Evolutionary conservation across 2,797 vertebrate species (phyloP).

Genomic region (Spea hammondii): DNA sequence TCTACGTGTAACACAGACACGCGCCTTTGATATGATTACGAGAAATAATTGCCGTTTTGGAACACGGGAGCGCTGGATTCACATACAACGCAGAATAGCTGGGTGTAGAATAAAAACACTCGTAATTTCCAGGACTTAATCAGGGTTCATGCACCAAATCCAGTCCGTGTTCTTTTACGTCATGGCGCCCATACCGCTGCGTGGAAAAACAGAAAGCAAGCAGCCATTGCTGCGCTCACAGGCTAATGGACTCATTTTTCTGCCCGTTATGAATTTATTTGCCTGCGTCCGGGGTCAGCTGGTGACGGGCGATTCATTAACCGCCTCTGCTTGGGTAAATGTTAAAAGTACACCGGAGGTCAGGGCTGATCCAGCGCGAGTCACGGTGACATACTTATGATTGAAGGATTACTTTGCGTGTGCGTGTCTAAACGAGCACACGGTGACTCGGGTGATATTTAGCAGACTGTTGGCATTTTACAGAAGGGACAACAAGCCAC

Average conservation of each 20-base stretch:
- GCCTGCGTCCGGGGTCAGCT: slow-evolving; percentile 49
- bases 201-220: too few species aligned
- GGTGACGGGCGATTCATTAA: slow-evolving; percentile 63
- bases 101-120: too few species aligned
- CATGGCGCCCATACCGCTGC: too few species aligned
- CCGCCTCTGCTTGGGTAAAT: slow-evolving; percentile 66
- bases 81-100: too few species aligned
- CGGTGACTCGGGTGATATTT: slow-evolving; percentile 62
- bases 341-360: slow-evolving; percentile 73
- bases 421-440: slow-evolving; percentile 61
- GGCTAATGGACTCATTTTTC: slow-evolving; percentile 29
- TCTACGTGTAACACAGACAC: too few species aligned
- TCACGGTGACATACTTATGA: slow-evolving; percentile 63
- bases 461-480: slow-evolving; percentile 64
- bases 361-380: slow-evolving; percentile 63
- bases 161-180: too few species aligned
- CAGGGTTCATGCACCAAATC: too few species aligned
- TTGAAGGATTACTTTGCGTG: slow-evolving; percentile 64
- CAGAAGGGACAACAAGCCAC: slow-evolving; percentile 53
- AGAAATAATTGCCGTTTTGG: too few species aligned
- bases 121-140: too few species aligned
- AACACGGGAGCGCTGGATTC: too few species aligned
- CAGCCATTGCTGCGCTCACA: neutral
- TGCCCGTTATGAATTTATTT: slow-evolving; percentile 49
- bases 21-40: too few species aligned